Evolutionary conservation across 2,888 invertebrate species (phyloP).

Genomic region (Cylloceria caligata): DNA sequence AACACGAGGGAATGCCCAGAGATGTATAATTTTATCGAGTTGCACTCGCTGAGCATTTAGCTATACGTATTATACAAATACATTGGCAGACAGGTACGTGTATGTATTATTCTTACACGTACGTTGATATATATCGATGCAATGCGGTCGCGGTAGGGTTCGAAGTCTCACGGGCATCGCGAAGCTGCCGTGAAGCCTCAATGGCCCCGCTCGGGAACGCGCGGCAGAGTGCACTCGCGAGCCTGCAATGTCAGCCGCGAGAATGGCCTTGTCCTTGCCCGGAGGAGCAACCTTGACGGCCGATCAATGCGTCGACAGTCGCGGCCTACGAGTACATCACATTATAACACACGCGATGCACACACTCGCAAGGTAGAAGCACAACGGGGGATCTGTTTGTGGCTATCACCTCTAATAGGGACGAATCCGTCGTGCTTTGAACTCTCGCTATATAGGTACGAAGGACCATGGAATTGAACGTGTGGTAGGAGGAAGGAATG

Average conservation of each 20-base stretch:
- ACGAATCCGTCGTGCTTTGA: slow-evolving; percentile 1
- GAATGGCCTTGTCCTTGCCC: slow-evolving; percentile 82
- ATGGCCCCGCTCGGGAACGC: slow-evolving; percentile 52
- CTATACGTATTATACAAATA: slow-evolving; percentile 10
- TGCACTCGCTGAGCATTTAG: slow-evolving; percentile 36
- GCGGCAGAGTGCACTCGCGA: slow-evolving; percentile 71
- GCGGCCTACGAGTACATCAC: slow-evolving; percentile 55
- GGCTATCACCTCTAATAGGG: background rate
- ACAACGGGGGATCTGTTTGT: slow-evolving; percentile 26
- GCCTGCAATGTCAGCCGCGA: slow-evolving; percentile 76
- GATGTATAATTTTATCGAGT: slow-evolving; percentile 41
- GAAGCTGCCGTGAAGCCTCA: slow-evolving; percentile 37
- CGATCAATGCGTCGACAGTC: slow-evolving; percentile 78
- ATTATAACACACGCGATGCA: slow-evolving; percentile 46
- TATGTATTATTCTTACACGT: slow-evolving; percentile 8
- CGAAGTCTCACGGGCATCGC: slow-evolving; percentile 66
- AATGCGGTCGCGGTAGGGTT: slow-evolving; percentile 54
- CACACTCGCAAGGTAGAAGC: slow-evolving; percentile 1
- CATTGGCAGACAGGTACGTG: background rate
- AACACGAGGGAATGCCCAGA: slow-evolving; percentile 32
- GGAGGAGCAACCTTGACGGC: slow-evolving; percentile 77
- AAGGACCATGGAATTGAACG: background rate
- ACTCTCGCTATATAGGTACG: background rate
- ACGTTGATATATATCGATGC: background rate
- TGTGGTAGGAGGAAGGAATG: background rate